phyloP scores from a whole-genome alignment of 2,888 invertebrate species.

The Tenthredo mesomela region DNA sequence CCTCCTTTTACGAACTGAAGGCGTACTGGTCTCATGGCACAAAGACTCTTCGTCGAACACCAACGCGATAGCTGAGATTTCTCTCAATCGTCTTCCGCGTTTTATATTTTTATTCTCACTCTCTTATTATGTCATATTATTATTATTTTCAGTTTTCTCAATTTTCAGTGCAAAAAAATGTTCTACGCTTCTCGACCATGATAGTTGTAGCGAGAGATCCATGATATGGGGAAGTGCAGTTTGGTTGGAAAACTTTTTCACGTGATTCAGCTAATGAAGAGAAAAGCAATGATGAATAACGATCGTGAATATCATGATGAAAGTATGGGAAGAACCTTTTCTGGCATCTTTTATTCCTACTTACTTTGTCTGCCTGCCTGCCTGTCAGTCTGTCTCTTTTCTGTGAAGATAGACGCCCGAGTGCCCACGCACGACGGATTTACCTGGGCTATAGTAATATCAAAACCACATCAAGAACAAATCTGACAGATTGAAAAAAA shows the following conservation, averaged over 20 bases:
- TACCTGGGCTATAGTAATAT: constrained; percentile 65
- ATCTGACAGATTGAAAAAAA: constrained; percentile 66
- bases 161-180: not conserved
- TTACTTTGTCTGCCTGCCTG: constrained; percentile 10
- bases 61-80: constrained; percentile 36
- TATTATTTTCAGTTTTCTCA: not conserved
- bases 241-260: not conserved
- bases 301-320: not conserved
- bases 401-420: constrained; percentile 15
- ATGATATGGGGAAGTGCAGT: not conserved
- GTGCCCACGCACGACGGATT: constrained; percentile 35
- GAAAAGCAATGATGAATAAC: not conserved
- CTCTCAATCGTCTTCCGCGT: constrained; percentile 7
- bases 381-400: not conserved
- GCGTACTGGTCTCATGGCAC: constrained; percentile 29
- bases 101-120: not conserved
- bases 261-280: not conserved
- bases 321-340: constrained; percentile 35
- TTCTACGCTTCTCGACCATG: not conserved
- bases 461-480: constrained; percentile 68
- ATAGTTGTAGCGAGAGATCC: not conserved
- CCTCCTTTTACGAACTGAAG: constrained; percentile 2
- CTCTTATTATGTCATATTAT: not conserved
- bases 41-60: constrained; percentile 37
- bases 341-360: constrained; percentile 29